A percentile compares a stretch with the other conserved stretches of the same genome.
Evolutionary conservation across 2,888 invertebrate genomes (phyloP).

Genomic region (Agrochola lota): DNA sequence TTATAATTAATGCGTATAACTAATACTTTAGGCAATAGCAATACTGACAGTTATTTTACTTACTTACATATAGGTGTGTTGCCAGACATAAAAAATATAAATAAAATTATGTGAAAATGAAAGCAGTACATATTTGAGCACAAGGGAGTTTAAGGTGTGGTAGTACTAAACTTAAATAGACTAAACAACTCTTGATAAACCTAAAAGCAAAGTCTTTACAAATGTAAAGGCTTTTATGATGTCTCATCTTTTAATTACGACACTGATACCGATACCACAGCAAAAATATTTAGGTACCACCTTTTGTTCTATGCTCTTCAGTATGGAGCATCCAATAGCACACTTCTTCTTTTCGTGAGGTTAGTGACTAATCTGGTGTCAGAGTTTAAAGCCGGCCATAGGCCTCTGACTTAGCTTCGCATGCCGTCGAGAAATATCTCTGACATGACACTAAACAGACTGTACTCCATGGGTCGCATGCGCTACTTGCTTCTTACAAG

Average conservation of each 20-base stretch:
- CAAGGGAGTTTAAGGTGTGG: not conserved
- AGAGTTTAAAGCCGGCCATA: no score
- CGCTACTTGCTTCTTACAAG: not conserved
- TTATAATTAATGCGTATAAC: not conserved
- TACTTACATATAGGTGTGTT: slow-evolving; percentile 67
- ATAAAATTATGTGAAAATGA: slow-evolving; percentile 38
- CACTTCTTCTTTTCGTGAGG: no score
- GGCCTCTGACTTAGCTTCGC: no score
- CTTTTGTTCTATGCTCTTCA: no score
- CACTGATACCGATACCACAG: not conserved
- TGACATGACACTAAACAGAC: no score
- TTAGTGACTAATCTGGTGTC: no score
- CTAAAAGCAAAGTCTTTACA: not conserved
- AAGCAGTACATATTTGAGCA: slow-evolving; percentile 30
- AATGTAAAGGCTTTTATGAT: not conserved
- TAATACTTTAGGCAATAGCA: slow-evolving; percentile 32
- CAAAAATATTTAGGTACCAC: not conserved
- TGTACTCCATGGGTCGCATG: not conserved
- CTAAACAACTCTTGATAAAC: not conserved
- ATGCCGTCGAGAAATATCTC: no score
- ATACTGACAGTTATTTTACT: slow-evolving; percentile 50
- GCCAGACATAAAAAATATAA: slow-evolving; percentile 69
- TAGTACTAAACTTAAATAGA: not conserved
- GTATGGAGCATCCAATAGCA: not conserved
- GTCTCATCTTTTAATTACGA: not conserved